Evolutionary conservation across 2,797 vertebrate species (phyloP), one percentile per base, ranked within the genome.

Genomic region (Sebastes elongatus): DNA sequence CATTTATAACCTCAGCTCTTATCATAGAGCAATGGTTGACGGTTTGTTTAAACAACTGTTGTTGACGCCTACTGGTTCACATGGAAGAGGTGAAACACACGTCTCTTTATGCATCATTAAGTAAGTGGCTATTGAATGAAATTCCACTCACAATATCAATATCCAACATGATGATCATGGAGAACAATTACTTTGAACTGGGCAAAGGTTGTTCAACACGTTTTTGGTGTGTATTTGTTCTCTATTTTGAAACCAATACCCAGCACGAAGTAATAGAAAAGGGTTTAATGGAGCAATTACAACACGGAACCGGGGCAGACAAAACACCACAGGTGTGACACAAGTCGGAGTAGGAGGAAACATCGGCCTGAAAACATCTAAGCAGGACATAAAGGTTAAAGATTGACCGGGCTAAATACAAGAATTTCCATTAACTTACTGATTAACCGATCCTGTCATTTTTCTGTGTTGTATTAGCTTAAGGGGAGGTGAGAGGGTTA

Each of bases 341-440:
- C 9, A 61, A 3, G 6, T 49, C 11, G 55, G 7, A 76, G 27
- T 79, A 25, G 42, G 7, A 20, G 66, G 46, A 86, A 81, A 76
- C 6, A 23, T 11, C 13, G 2, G 25, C 10, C 22, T 56, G 2
- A 32, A 63, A 49, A 22, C 20, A 23, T 38, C 23, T 69, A 5
- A 52, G 14, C 4, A 4, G 22, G 14, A 46, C 33, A 60, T 28
- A n/a, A 28, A 78, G 22, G 83, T 89, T 90, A 90, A 92, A 71
- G 57, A 90, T 82, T 89, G 25, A 88, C 80, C 2, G 2, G 13
- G 4, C 0, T 33, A 75, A 78, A 61, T 10, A 13, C 14, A 67
- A 64, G 32, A 78, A 74, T 38, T 20, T 1, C 32, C 66, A 61
- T 74, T 75, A 10, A 76, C 42, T 46, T 69, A 85, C 63, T 83